Base-by-base conservation (phyloP, 2,888 invertebrate genomes). In the Standfussiana lucernea region DNA sequence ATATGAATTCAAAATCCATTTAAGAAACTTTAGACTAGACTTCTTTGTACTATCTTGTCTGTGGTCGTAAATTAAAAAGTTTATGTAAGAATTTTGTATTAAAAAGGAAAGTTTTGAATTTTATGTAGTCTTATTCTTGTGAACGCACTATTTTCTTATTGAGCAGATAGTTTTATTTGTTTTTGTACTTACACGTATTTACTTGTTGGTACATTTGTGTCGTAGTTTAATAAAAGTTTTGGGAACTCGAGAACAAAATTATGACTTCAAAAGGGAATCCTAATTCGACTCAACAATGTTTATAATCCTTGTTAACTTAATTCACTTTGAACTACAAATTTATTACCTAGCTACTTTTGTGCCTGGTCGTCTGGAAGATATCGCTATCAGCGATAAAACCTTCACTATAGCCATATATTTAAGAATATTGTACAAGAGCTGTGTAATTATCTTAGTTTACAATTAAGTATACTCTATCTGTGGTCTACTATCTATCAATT, bases 1-100 rank as follows among this genome's bases (percentile, higher is more conserved):
- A 92, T 91, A 88, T 89, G 82, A 91, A 86, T 89, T 88, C 80
- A 82, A 79, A 90, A 86, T 86, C 73, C 83, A 89, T 90, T 91
- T 85, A 88, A 78, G 75, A 84, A 89, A 89, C 83, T 89, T 88
- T 73, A 83, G 81, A 86, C 82, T 85, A 86, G 68, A 86, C 79
- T 72, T 83, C 82, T 85, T 85, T 88, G 82, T 82, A 82, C 85
- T 78, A 74, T 83, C 86, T 84, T 86, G 85, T 83, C 86, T 89
- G 85, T 86, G 77, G 82, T 79, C 74, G 72, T 72, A 79, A 88
- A 87, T 90, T 90, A 89, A 88, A 88, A 89, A 90, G 89, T 88
- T 90, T 87, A 50, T 65, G 28, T 84, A 71, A 62, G 69, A 82
- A 76, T 75, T 84, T 82, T 75, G 69, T 80, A 83, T 83, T 83